These are phyloP conservation scores for Dolichoris vasculosae DNA, from an alignment of 1,140 invertebrate species.

Conservation along the genomic window DNA sequence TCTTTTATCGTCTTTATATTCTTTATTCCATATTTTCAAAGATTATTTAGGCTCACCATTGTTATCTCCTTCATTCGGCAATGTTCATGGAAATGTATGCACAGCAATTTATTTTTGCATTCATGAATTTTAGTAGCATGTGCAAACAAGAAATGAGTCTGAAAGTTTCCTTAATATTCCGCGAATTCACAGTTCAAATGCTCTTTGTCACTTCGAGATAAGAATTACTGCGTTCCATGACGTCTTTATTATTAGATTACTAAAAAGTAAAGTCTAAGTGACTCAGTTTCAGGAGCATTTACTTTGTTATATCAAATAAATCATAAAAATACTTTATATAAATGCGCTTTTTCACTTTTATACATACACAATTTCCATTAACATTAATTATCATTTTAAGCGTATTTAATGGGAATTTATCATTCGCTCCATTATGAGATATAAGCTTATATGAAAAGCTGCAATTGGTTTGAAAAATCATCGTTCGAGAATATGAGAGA, in stretches of 20 bases:
- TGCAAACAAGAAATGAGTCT: not conserved
- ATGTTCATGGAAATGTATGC: not conserved
- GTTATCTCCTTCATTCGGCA: not conserved
- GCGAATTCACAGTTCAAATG: not conserved
- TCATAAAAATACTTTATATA: not conserved
- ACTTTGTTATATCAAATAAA: not conserved
- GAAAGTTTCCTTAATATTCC: conserved; percentile 3
- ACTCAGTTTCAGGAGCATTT: not conserved
- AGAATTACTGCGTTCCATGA: conserved; percentile 11
- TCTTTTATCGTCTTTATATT: not conserved
- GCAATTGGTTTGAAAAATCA: no score
- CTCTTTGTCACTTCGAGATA: conserved; percentile 10
- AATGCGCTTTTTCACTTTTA: not conserved
- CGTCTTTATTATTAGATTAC: conserved; percentile 11
- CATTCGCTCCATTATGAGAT: no score
- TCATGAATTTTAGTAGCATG: not conserved
- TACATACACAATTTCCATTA: not conserved
- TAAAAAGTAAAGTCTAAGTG: conserved; percentile 6
- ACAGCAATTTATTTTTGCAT: not conserved
- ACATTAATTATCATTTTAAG: not conserved
- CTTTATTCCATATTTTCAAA: not conserved
- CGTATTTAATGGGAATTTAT: not conserved
- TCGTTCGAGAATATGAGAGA: no score
- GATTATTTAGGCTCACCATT: not conserved
- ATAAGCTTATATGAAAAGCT: no score